Conservation (phyloP, 2,797 vertebrate species). For the Sandelia bainsii region DNA sequence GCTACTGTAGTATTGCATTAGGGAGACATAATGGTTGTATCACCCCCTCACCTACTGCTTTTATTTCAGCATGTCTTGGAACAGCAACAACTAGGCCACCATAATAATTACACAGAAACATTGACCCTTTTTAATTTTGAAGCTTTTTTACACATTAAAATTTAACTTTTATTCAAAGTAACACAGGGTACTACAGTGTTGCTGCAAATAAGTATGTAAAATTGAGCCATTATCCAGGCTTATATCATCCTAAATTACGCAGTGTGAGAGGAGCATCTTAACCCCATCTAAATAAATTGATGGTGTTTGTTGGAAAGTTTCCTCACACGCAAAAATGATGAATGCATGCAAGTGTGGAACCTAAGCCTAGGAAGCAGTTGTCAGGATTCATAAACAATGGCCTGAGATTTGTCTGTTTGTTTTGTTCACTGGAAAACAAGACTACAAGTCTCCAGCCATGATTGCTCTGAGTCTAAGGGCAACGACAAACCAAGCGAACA, state of each 20-base stretch:
- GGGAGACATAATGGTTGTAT: slow-evolving; percentile 19
- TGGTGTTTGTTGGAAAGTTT: background rate
- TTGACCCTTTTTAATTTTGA: slow-evolving; percentile 24
- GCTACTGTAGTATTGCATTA: slow-evolving; percentile 19
- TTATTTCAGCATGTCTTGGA: slow-evolving; percentile 33
- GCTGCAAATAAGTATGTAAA: slow-evolving; percentile 5
- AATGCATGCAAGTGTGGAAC: too few species aligned
- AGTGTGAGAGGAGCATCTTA: background rate
- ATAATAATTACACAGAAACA: slow-evolving; percentile 18
- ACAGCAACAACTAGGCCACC: slow-evolving; percentile 7
- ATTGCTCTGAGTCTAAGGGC: too few species aligned
- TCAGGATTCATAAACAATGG: too few species aligned
- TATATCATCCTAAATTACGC: slow-evolving; percentile 7
- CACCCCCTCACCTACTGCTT: slow-evolving; percentile 36
- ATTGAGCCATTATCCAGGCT: slow-evolving; percentile 4
- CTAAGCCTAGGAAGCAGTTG: too few species aligned
- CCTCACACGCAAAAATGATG: background rate
- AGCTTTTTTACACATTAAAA: slow-evolving; percentile 18
- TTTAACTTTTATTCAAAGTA: slow-evolving; percentile 24
- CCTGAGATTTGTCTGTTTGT: too few species aligned
- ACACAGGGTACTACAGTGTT: background rate
- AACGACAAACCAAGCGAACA: too few species aligned
- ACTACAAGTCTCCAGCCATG: too few species aligned
- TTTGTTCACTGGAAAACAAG: too few species aligned
- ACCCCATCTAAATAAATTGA: background rate